phyloP scores from a whole-genome alignment of 2,113 vertebrate species.

The Kryptolebias marmoratus region DNA sequence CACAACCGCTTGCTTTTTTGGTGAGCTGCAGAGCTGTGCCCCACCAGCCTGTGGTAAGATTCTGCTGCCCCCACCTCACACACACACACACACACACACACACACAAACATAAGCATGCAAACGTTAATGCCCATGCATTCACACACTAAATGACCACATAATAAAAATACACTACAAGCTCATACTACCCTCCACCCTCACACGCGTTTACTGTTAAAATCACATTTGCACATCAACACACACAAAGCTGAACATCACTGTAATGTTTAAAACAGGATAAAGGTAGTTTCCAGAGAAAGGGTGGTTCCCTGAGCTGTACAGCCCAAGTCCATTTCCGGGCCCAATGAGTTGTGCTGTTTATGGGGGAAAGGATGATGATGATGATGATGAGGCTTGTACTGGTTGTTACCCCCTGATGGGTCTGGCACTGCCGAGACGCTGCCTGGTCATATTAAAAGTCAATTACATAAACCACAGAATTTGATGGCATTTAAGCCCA shows the following conservation, averaged over 20 bases:
- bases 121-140: constrained; percentile 19
- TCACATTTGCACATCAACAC: constrained; percentile 61
- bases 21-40: constrained; percentile 63
- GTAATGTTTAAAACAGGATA: constrained; percentile 77
- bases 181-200: constrained; percentile 54
- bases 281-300: constrained; percentile 74
- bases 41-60: constrained; percentile 69
- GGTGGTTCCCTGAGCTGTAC: constrained; percentile 67
- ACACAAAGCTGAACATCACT: constrained; percentile 58
- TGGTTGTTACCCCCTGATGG: constrained; percentile 69
- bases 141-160: constrained; percentile 47
- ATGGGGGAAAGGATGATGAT: constrained; percentile 48
- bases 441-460: constrained; percentile 55
- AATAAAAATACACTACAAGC: constrained; percentile 65
- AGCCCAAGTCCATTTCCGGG: constrained; percentile 54
- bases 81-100: constrained; percentile 20
- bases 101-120: constrained; percentile 27
- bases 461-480: constrained; percentile 56
- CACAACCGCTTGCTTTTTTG: constrained; percentile 75
- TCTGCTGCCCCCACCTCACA: constrained; percentile 62
- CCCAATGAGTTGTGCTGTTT: constrained; percentile 59
- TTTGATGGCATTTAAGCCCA: constrained; percentile 36
- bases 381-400: constrained; percentile 64
- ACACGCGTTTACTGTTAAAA: constrained; percentile 58
- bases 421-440: constrained; percentile 54